Percentiles rank a stretch among this genome's conserved stretches.
phyloP scores from a whole-genome alignment of 2,888 invertebrate genomes.

The Dysmachus trigonus region DNA sequence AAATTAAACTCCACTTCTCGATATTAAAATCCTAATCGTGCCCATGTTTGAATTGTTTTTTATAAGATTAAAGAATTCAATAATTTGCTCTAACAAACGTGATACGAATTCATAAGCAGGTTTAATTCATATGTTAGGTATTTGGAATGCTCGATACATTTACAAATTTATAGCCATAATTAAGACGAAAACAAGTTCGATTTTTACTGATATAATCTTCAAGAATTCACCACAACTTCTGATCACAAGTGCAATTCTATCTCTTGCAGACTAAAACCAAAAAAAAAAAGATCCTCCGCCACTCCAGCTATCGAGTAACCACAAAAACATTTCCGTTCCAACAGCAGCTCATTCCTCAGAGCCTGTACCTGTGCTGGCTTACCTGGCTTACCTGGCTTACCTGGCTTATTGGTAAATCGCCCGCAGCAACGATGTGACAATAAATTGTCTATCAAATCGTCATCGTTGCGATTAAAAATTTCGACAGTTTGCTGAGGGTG shows the following conservation, averaged over 20 bases:
- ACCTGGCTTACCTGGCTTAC: not conserved
- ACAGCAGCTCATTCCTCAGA: not conserved
- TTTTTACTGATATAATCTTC: not conserved
- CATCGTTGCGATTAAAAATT: not conserved
- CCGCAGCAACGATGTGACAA: not conserved
- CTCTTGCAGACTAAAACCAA: not conserved
- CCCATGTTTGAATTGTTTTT: not conserved
- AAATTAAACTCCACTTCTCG: no score
- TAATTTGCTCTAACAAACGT: not conserved
- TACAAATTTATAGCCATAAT: not conserved
- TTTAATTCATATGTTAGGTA: not conserved
- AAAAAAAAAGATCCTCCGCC: not conserved
- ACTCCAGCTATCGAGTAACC: not conserved
- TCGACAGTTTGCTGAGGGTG: not conserved
- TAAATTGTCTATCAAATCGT: constrained; percentile 17
- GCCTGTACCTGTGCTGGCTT: not conserved
- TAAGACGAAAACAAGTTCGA: not conserved
- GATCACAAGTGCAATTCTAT: not conserved
- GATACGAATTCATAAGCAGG: not conserved
- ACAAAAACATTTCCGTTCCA: not conserved
- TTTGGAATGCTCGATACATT: no score
- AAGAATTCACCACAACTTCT: not conserved
- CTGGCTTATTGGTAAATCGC: not conserved
- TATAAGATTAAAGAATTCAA: not conserved
- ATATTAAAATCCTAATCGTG: no score